phyloP scores from a whole-genome alignment of 1,140 invertebrate species.

The Tetragnatha versicolor region DNA sequence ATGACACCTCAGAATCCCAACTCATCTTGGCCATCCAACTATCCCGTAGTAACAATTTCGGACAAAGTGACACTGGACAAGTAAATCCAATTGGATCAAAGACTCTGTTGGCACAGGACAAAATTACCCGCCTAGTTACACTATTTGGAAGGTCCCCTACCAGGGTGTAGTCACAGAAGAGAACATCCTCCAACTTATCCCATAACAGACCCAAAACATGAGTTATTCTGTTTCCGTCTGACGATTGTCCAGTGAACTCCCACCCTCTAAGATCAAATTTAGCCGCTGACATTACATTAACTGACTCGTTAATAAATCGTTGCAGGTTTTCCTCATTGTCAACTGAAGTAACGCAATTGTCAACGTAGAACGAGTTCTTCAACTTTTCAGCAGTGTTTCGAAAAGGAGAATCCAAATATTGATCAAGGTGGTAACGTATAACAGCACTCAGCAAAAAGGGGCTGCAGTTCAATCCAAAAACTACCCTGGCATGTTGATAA shows the following conservation, averaged over 20 bases:
- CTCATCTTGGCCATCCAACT: not conserved
- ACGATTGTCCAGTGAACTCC: not conserved
- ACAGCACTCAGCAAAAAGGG: slow-evolving; percentile 17
- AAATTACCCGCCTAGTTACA: not conserved
- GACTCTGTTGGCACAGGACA: not conserved
- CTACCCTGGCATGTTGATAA: not conserved
- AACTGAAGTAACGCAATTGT: slow-evolving; percentile 2
- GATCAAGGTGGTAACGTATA: not conserved
- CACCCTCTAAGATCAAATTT: not conserved
- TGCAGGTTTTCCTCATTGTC: not conserved
- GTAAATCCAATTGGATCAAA: not conserved
- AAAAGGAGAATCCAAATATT: not conserved
- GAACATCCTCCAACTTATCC: not conserved
- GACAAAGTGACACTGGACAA: not conserved
- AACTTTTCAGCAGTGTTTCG: not conserved
- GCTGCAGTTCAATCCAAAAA: not conserved
- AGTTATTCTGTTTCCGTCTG: not conserved
- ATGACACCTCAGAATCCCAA: not conserved
- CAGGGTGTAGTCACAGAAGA: not conserved
- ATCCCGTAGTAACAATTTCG: not conserved
- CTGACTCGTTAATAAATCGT: not conserved
- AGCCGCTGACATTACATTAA: not conserved
- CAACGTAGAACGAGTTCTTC: not conserved
- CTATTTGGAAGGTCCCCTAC: not conserved
- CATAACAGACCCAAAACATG: not conserved